phyloP scores from a whole-genome alignment of 2,888 invertebrate genomes.

The Cartodere bifasciata region DNA sequence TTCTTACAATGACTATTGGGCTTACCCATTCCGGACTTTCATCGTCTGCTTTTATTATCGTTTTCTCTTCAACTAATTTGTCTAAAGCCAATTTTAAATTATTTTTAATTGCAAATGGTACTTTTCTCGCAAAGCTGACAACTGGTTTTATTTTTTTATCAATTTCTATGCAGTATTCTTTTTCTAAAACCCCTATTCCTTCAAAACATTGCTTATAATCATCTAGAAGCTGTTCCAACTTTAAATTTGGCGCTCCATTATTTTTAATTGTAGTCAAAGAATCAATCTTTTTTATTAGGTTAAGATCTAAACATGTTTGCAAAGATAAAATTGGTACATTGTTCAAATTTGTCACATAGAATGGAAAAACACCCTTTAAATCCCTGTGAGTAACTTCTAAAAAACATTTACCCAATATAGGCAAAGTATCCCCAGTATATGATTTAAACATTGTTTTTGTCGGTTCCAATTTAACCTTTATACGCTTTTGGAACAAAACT shows the following conservation, averaged over 20 bases:
- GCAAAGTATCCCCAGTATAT: conserved; percentile 5
- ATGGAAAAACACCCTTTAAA: conserved; percentile 3
- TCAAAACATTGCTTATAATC: conserved; percentile 2
- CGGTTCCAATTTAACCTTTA: conserved; percentile 1
- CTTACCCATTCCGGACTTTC: conserved; percentile 5
- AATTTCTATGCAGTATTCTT: conserved; percentile 4
- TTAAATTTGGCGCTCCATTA: not conserved
- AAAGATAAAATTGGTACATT: conserved; percentile 3
- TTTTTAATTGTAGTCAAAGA: conserved; percentile 1
- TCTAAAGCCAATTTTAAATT: conserved; percentile 4
- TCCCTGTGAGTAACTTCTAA: conserved; percentile 2
- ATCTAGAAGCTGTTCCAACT: not conserved
- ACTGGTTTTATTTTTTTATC: conserved; percentile 4
- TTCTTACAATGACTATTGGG: conserved; percentile 5
- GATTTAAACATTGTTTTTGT: conserved; percentile 5
- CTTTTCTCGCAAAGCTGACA: conserved; percentile 4
- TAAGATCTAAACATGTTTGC: conserved; percentile 4
- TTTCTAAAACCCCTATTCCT: conserved; percentile 6
- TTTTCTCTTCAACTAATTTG: conserved; percentile 2
- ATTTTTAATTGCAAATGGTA: conserved; percentile 4
- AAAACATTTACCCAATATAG: conserved; percentile 3
- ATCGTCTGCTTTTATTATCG: conserved; percentile 4
- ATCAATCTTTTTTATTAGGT: conserved; percentile 3
- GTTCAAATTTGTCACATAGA: conserved; percentile 3
- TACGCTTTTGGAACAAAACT: conserved; percentile 2